These are phyloP conservation scores for Noctua janthina DNA, from an alignment of 2,888 invertebrate species.

Conservation along the genomic window DNA sequence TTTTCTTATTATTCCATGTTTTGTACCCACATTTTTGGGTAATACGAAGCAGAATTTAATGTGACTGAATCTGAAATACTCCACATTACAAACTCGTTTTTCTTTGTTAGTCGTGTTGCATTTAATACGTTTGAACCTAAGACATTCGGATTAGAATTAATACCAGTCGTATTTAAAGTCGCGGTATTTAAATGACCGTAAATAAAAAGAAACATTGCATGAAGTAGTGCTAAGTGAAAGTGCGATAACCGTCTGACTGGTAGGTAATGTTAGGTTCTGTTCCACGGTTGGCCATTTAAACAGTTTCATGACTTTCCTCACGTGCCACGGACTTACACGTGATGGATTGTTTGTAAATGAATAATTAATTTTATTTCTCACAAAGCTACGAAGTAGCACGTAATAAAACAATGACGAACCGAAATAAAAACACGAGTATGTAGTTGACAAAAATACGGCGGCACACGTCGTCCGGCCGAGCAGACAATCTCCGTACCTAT, in stretches of 20 bases:
- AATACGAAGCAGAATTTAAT: constrained; percentile 50
- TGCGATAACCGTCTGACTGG: constrained; percentile 72
- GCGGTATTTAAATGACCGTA: constrained; percentile 66
- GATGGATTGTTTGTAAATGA: constrained; percentile 70
- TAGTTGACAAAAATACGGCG: constrained; percentile 68
- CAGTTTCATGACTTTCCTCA: constrained; percentile 72
- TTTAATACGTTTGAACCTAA: constrained; percentile 57
- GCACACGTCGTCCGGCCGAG: constrained; percentile 76
- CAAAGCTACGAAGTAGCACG: constrained; percentile 63
- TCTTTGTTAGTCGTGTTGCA: constrained; percentile 58
- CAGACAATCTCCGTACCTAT: constrained; percentile 84
- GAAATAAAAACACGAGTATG: constrained; percentile 65
- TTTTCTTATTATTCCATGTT: constrained; percentile 43
- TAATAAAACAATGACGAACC: constrained; percentile 63
- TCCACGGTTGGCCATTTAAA: constrained; percentile 62
- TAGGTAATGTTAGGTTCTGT: constrained; percentile 61
- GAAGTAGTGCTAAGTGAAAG: constrained; percentile 71
- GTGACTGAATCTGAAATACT: constrained; percentile 55
- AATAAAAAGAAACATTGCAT: constrained; percentile 70
- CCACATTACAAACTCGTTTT: constrained; percentile 48
- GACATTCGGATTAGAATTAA: constrained; percentile 63
- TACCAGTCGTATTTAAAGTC: constrained; percentile 57
- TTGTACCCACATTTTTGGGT: constrained; percentile 48
- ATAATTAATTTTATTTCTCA: constrained; percentile 65
- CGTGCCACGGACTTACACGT: constrained; percentile 63